Conservation (phyloP, 2,888 invertebrate species). For the Amphimallon solstitiale region DNA sequence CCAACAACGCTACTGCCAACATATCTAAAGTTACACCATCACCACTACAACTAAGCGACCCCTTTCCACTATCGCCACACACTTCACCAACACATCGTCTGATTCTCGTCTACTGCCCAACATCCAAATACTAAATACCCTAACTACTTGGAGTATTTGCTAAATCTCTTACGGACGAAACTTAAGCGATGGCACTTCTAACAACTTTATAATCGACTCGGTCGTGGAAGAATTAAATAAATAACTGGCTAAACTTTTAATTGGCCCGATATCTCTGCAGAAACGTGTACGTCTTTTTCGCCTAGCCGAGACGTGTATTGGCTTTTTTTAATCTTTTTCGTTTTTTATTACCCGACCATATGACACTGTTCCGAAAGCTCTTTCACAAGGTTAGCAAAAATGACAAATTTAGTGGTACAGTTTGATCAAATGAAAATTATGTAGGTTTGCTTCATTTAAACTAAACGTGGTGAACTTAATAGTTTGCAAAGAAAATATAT, state of each 20-base stretch:
- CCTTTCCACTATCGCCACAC: neutral
- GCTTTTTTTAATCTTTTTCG: no score
- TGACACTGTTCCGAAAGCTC: no score
- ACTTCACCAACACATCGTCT: conserved; percentile 4
- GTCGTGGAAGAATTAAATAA: conserved; percentile 31
- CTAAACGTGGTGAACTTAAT: no score
- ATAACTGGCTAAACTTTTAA: conserved; percentile 32
- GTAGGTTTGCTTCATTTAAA: no score
- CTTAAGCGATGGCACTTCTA: conserved; percentile 24
- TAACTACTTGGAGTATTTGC: conserved; percentile 35
- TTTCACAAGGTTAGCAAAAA: no score
- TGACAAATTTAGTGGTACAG: no score
- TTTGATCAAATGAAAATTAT: no score
- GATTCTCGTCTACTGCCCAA: neutral
- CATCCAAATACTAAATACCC: conserved; percentile 37
- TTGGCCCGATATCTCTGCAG: conserved; percentile 15
- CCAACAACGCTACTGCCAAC: conserved; percentile 5
- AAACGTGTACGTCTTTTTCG: no score
- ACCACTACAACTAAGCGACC: neutral
- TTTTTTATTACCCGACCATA: no score
- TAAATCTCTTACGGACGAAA: conserved; percentile 32
- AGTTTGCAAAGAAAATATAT: no score
- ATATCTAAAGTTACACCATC: neutral
- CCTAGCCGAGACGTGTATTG: no score
- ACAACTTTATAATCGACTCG: conserved; percentile 34